phyloP scores from a whole-genome alignment of 2,888 invertebrate species.

The Agapetus fuscipes region DNA sequence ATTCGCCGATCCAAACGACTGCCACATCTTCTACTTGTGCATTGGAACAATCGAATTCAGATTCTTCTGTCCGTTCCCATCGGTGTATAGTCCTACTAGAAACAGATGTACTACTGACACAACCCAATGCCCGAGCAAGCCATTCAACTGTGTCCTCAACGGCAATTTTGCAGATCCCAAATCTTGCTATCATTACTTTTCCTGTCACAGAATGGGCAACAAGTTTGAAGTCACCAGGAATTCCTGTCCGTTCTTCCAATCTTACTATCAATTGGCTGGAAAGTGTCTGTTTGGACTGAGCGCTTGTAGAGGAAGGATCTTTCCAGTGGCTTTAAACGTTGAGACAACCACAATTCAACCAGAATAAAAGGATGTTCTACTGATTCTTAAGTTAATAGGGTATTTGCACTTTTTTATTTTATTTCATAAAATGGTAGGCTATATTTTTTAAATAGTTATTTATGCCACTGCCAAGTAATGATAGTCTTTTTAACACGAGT shows the following conservation, averaged over 20 bases:
- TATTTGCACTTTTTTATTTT: too few species aligned
- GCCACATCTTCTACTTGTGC: constrained; percentile 8
- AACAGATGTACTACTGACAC: not conserved
- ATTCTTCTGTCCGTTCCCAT: constrained; percentile 1
- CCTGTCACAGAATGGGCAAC: constrained; percentile 1
- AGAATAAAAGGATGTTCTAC: too few species aligned
- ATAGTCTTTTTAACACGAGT: too few species aligned
- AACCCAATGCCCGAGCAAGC: not conserved
- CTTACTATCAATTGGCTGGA: constrained; percentile 1
- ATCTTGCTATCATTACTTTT: constrained; percentile 4
- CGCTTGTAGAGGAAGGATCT: not conserved
- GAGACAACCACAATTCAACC: too few species aligned
- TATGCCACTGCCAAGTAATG: too few species aligned
- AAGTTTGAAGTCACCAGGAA: not conserved
- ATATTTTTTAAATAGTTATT: too few species aligned
- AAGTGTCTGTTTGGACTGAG: not conserved
- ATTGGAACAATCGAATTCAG: not conserved
- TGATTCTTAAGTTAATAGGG: too few species aligned
- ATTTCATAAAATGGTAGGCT: too few species aligned
- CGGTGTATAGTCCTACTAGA: constrained; percentile 4
- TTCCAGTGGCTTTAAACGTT: too few species aligned
- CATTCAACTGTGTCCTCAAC: constrained; percentile 5
- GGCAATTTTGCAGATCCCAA: constrained; percentile 7
- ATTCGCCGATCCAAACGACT: constrained; percentile 6
- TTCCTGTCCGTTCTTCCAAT: not conserved